Evolutionary conservation across 2,113 vertebrate genomes (phyloP), one percentile per base, ranked within the genome.

Genomic region (Aspiorhynchus laticeps): DNA sequence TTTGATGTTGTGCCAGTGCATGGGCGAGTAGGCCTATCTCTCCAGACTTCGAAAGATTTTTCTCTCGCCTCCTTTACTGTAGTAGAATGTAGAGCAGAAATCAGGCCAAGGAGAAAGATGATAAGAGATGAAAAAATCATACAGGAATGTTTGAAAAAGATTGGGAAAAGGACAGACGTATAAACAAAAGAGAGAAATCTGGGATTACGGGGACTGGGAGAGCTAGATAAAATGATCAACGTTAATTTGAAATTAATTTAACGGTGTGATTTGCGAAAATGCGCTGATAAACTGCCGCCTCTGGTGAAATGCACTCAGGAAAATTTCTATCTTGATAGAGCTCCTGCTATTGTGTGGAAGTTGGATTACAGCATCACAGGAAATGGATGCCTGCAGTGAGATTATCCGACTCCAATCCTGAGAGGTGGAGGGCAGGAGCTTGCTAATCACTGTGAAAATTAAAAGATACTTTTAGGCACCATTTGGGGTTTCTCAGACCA

Each of bases 61-160:
- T 56, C 77, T 38, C 33, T 5, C 17, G 1, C 26, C 12, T 33
- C n/a, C 9, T 59, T 59, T 28, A 43, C 81, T 56, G 43, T 59
- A 8, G 74, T 77, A 38, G 24, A 38, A 71, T 78, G 46, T 59
- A 43, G 59, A 83, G 86, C 53, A 83, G 86, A 87, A 83, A 83
- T 77, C 80, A 87, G 59, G 80, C 73, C 86, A 71, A 78, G 86
- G 65, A 87, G 69, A 87, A 76, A 76, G 79, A 21, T 51, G 85
- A 87, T 82, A 80, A 81, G 51, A 83, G 24, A 65, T 51, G 76
- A 24, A 67, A 5, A 81, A 7, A 79, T 24, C 83, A 17, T 43
- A 71, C 63, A 71, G 43, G 65, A 61, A 65, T 73, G 80, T 80
- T 33, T 80, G 31, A 65, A 67, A 56, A 43, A 69, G 51, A 65